Percentiles rank a stretch among this genome's conserved stretches.
Evolutionary conservation across 2,113 vertebrate species (phyloP).

Genomic region (Anthoscopus minutus): DNA sequence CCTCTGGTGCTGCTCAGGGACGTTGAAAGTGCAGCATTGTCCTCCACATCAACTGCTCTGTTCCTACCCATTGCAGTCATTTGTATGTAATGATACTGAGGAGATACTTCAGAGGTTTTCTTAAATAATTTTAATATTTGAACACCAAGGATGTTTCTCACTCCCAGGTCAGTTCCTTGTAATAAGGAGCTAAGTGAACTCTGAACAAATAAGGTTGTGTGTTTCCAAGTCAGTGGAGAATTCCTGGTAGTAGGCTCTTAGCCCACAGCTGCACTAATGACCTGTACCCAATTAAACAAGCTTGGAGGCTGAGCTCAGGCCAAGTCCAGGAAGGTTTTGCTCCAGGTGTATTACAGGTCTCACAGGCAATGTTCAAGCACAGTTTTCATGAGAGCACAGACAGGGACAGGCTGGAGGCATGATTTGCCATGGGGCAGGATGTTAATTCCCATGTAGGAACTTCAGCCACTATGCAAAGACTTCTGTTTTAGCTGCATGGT

Average conservation of each 20-base stretch:
- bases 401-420: neutral
- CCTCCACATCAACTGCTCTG: neutral
- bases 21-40: neutral
- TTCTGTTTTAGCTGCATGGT: neutral
- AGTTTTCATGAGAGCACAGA: neutral
- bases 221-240: neutral
- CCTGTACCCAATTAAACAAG: neutral
- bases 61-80: neutral
- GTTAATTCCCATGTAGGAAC: neutral
- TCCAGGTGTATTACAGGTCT: neutral
- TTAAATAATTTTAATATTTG: neutral
- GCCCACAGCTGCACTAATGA: neutral
- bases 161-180: neutral
- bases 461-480: neutral
- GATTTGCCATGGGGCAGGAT: neutral
- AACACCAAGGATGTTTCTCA: neutral
- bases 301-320: neutral
- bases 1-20: neutral
- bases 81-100: neutral
- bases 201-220: neutral
- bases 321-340: neutral
- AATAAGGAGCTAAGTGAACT: neutral
- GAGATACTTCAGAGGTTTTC: neutral
- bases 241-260: neutral
- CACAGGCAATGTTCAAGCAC: neutral